phyloP scores from a whole-genome alignment of 2,113 vertebrate species.

The Isurus oxyrinchus region DNA sequence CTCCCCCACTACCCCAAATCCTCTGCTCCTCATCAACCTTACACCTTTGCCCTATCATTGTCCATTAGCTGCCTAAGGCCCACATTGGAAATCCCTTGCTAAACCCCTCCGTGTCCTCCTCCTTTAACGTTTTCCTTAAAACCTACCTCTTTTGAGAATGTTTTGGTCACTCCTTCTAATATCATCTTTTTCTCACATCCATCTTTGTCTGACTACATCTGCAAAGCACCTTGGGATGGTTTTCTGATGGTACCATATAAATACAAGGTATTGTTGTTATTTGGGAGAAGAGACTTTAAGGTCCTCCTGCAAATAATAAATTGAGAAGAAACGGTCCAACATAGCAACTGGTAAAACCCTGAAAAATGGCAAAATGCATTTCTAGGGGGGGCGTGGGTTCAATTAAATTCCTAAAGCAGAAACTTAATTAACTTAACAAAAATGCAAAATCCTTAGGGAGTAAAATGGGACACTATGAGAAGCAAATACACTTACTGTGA shows the following conservation, averaged over 20 bases:
- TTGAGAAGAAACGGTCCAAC: not conserved
- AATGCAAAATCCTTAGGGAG: not conserved
- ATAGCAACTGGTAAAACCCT: not conserved
- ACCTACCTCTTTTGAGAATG: not conserved
- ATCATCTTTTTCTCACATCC: not conserved
- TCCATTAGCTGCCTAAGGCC: not conserved
- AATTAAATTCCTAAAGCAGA: not conserved
- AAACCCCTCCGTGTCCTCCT: not conserved
- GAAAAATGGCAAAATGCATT: not conserved
- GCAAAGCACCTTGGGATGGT: not conserved
- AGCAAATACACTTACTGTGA: constrained; percentile 53
- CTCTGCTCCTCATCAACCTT: not conserved
- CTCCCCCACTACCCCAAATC: not conserved
- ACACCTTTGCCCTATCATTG: not conserved
- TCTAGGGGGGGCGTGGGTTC: not conserved
- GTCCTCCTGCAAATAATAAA: not conserved
- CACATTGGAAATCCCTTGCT: not conserved
- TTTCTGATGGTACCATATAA: not conserved
- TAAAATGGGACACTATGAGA: not conserved
- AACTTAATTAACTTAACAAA: not conserved
- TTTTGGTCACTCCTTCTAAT: not conserved
- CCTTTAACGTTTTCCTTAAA: not conserved
- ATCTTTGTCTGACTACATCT: not conserved
- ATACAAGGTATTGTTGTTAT: not conserved
- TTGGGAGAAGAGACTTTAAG: not conserved